Evolutionary conservation across 1,140 invertebrate genomes (phyloP), one percentile per base, ranked within the genome.

Genomic region (Oreohelix idahoensis): DNA sequence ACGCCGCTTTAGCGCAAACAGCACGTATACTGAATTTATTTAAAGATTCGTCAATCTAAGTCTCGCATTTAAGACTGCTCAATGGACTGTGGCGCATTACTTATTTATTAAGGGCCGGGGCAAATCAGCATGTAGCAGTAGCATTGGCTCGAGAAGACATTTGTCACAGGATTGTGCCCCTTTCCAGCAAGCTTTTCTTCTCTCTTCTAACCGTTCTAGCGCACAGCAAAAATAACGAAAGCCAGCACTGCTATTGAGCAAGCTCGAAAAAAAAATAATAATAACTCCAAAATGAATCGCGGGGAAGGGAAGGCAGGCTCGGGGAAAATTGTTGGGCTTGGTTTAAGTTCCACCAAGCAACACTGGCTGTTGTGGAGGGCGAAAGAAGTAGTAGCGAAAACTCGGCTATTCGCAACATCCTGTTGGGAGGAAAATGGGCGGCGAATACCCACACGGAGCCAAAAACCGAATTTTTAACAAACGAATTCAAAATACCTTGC

Each of bases 331-430:
- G 78, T 66, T 39, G 78, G 58, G 63, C 35, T 79, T 69, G 63
- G 35, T 79, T 79, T 79, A 79, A 58, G 78, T 79, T 66, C 78
- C 78, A 79, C 78, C 78, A 69, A 69, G 78, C 78, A 79, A 69
- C 69, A 79, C 78, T 79, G 78, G 78, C 78, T 79, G 78, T 79
- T 79, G 36, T 79, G 78, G 29, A 69, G 78, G 36, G 75, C 42
- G 32, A 58, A 49, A 35, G 29, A 78, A 58, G 49, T 39, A 63
- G 51, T 11, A 35, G 32, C 53, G 75, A n/a, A 36, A 32, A 29
- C 49, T 78, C 51, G 49, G 39, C 29, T 74, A 74, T 42, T 39
- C 15, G 36, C 71, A 74, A 74, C 71, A 74, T 74, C 71, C 71
- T 74, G 71, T 74, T 74, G 36, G 39, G 71, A 42, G 71, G 23